phyloP scores from a whole-genome alignment of 1,140 invertebrate species.

The Aphaenogaster rudis region DNA sequence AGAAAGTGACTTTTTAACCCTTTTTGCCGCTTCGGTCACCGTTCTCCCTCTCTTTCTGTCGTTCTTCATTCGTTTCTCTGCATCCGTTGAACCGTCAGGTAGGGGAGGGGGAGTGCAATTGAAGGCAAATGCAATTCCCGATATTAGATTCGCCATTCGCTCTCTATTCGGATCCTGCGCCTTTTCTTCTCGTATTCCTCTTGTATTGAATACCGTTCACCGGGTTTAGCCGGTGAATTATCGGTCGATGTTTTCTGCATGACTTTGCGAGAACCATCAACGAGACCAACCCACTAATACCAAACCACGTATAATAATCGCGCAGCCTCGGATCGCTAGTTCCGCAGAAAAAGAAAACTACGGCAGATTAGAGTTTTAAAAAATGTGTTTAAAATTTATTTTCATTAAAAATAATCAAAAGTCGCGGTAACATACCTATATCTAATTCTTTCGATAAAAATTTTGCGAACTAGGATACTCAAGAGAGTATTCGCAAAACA shows the following conservation, averaged over 20 bases:
- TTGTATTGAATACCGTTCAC: slow-evolving; percentile 67
- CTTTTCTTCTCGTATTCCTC: slow-evolving; percentile 67
- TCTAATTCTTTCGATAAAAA: neutral
- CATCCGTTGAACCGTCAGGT: neutral
- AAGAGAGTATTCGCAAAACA: neutral
- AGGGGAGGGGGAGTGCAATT: slow-evolving; percentile 45
- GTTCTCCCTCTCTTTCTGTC: neutral
- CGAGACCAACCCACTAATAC: neutral
- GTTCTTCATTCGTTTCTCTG: neutral
- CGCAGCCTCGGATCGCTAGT: neutral
- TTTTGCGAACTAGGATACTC: neutral
- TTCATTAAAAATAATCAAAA: neutral
- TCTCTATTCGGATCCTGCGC: slow-evolving; percentile 50
- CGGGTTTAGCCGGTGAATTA: slow-evolving; percentile 68
- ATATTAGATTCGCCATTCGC: slow-evolving; percentile 74
- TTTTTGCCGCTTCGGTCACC: neutral
- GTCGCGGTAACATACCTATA: neutral
- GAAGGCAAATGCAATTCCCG: slow-evolving; percentile 73
- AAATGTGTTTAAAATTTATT: neutral
- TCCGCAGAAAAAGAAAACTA: too few relatives aligned
- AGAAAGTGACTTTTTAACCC: slow-evolving; percentile 19
- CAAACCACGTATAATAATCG: neutral
- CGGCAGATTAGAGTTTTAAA: neutral
- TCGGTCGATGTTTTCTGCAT: slow-evolving; percentile 43
- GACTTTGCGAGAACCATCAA: slow-evolving; percentile 29